phyloP scores from a whole-genome alignment of 2,797 vertebrate species.

The Acanthurus tractus region DNA sequence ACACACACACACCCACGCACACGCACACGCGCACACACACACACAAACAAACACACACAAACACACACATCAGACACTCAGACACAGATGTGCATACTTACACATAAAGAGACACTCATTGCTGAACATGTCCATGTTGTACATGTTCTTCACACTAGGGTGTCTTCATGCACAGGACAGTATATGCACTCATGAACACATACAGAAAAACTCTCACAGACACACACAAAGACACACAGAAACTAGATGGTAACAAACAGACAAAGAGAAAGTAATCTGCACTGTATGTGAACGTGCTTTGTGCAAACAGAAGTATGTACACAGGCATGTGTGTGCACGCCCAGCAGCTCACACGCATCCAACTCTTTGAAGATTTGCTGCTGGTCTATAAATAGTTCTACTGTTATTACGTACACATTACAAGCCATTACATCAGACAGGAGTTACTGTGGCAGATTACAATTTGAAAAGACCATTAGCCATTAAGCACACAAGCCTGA shows the following conservation, averaged over 20 bases:
- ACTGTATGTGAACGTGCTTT: constrained; percentile 47
- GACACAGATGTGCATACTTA: constrained; percentile 46
- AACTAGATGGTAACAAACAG: constrained; percentile 29
- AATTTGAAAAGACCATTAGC: constrained; percentile 57
- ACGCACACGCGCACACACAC: constrained; percentile 10
- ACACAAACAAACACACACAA: constrained; percentile 19
- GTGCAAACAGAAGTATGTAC: constrained; percentile 63
- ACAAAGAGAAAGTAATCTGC: constrained; percentile 61
- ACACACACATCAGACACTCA: constrained; percentile 48
- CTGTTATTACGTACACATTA: constrained; percentile 71
- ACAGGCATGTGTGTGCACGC: constrained; percentile 60
- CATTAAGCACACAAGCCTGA: constrained; percentile 45
- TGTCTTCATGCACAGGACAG: constrained; percentile 17
- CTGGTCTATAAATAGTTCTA: constrained; percentile 72
- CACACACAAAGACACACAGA: constrained; percentile 25
- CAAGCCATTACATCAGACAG: constrained; percentile 79
- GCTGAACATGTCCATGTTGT: constrained; percentile 13
- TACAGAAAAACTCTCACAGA: constrained; percentile 7
- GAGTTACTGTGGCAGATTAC: constrained; percentile 63
- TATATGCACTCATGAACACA: neutral
- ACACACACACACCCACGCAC: constrained; percentile 22
- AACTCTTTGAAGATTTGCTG: constrained; percentile 53
- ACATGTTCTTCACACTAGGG: constrained; percentile 18
- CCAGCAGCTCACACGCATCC: constrained; percentile 51
- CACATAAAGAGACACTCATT: neutral